Conservation (phyloP, 2,888 invertebrate species). For the Drosophila rellima region DNA sequence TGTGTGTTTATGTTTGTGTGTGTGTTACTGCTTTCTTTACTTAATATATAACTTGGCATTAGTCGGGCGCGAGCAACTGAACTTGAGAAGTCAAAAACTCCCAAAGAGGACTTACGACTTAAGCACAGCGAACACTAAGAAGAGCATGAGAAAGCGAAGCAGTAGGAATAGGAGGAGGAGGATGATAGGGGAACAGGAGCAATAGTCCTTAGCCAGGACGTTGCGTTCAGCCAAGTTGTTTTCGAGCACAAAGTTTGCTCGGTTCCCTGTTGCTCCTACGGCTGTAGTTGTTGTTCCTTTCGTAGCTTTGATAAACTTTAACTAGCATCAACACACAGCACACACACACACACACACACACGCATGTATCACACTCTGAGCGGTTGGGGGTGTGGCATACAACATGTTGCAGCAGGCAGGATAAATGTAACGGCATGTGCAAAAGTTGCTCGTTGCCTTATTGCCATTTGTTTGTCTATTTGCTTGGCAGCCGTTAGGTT, state of each 20-base stretch:
- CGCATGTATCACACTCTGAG: background rate
- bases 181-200: background rate
- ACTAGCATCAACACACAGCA: constrained; percentile 65
- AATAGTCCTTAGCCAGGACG: constrained; percentile 26
- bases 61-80: constrained; percentile 63
- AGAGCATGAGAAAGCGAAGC: background rate
- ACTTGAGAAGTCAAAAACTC: constrained; percentile 82
- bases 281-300: constrained; percentile 39
- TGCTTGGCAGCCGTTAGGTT: constrained; percentile 79
- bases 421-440: constrained; percentile 66
- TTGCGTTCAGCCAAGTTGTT: constrained; percentile 58
- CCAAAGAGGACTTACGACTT: constrained; percentile 77
- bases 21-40: constrained; percentile 46
- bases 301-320: constrained; percentile 76
- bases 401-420: constrained; percentile 33
- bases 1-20: constrained; percentile 9
- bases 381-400: constrained; percentile 7
- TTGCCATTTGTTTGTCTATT: constrained; percentile 76
- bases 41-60: constrained; percentile 79
- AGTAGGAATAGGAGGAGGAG: background rate
- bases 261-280: constrained; percentile 50
- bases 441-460: constrained; percentile 68
- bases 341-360: constrained; percentile 33
- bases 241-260: constrained; percentile 67
- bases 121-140: constrained; percentile 37